Percentiles rank a stretch among this genome's conserved stretches.
phyloP scores from a whole-genome alignment of 2,113 vertebrate species.

The Hoplias malabaricus region DNA sequence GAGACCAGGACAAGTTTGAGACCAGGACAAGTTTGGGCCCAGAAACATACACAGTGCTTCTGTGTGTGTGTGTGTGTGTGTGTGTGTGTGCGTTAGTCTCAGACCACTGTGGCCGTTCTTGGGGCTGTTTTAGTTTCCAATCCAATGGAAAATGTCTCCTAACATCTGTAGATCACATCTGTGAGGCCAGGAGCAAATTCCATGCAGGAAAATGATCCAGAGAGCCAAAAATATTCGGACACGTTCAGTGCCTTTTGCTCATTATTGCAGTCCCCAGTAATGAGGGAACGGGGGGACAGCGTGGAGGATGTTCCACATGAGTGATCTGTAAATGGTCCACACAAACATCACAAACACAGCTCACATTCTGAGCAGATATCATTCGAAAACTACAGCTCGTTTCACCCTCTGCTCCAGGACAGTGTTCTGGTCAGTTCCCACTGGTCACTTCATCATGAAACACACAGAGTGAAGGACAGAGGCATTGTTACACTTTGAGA shows the following conservation, averaged over 20 bases:
- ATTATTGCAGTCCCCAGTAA: conserved; percentile 48
- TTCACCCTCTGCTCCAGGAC: too few species aligned
- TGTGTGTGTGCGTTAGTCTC: conserved; percentile 16
- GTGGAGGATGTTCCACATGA: too few species aligned
- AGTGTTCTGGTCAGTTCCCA: too few species aligned
- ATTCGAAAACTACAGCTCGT: too few species aligned
- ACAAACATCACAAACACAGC: not conserved
- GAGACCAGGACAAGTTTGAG: too few species aligned
- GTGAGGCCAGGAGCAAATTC: conserved; percentile 37
- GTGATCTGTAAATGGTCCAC: not conserved
- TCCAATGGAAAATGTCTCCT: conserved; percentile 60
- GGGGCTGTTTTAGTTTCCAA: conserved; percentile 66
- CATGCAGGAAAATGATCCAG: conserved; percentile 60
- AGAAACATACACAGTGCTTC: too few species aligned
- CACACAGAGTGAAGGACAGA: too few species aligned
- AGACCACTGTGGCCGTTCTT: conserved; percentile 55
- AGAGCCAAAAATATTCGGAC: conserved; percentile 20
- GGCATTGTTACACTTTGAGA: too few species aligned
- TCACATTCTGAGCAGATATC: too few species aligned
- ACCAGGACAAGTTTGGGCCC: too few species aligned
- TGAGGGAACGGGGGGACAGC: not conserved
- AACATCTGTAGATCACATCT: conserved; percentile 73
- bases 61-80: not conserved
- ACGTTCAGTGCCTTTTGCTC: not conserved
- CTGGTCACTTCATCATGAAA: too few species aligned